Evolutionary conservation across 2,888 invertebrate genomes (phyloP).

Genomic region (Eustalomyia histrio): DNA sequence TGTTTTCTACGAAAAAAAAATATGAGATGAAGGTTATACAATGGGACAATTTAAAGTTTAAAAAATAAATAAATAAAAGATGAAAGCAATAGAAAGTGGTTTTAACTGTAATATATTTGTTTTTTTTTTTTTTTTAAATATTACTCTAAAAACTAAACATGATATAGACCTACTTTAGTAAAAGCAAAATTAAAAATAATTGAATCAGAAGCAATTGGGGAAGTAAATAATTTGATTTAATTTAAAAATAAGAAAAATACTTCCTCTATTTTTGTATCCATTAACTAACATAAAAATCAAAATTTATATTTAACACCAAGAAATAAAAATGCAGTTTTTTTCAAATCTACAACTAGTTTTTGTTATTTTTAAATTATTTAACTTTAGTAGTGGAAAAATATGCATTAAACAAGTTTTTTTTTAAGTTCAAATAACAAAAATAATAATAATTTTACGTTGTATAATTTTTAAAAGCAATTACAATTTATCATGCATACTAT

Average conservation of each 20-base stretch:
- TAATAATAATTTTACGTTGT: slow-evolving; percentile 27
- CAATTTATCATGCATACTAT: slow-evolving; percentile 27
- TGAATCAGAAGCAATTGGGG: background rate
- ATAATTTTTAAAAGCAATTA: slow-evolving; percentile 43
- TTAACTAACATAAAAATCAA: slow-evolving; percentile 9
- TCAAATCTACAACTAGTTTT: slow-evolving; percentile 26
- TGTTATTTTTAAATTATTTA: slow-evolving; percentile 44
- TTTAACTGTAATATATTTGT: background rate
- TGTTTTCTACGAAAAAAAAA: background rate
- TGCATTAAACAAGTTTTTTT: slow-evolving; percentile 30
- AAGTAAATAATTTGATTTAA: slow-evolving; percentile 3
- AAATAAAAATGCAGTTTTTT: slow-evolving; percentile 30
- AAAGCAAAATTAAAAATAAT: background rate
- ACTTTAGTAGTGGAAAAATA: background rate
- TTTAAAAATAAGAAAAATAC: background rate
- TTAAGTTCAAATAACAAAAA: slow-evolving; percentile 36
- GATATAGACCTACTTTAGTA: background rate
- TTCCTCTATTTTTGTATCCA: slow-evolving; percentile 13
- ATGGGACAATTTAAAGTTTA: slow-evolving; percentile 3
- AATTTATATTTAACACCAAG: slow-evolving; percentile 22
- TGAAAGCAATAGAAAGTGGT: slow-evolving; percentile 40
- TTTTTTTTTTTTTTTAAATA: background rate
- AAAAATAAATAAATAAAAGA: slow-evolving; percentile 30
- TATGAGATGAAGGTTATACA: slow-evolving; percentile 30
- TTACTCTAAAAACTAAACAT: background rate